Evolutionary conservation across 2,113 vertebrate genomes (phyloP), one percentile per base, ranked within the genome.

Genomic region (Nycticryphes semicollaris): DNA sequence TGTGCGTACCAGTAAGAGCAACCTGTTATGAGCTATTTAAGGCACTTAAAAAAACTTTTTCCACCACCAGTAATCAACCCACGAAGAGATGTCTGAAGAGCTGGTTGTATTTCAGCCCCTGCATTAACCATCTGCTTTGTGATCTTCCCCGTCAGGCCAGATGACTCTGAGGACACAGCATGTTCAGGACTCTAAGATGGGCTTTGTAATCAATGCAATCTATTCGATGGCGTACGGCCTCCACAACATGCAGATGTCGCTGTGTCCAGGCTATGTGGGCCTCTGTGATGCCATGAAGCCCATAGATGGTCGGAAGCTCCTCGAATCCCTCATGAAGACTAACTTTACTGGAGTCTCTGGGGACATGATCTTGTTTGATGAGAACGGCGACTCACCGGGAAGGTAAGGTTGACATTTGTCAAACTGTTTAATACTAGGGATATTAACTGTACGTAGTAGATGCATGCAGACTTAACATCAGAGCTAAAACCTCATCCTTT

Each of bases 121-220:
- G 10, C 31, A 66, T 37, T 85, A 86, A 80, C 51, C 17, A 11
- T 22, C 27, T 1, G 0, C 5, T 91, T 39, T 88, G 30, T 2
- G 1, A 12, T 97, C 23, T 94, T 93, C 93, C 62, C 69, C 3
- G 90, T 53, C 97, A 99, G 99, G 99, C 90, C 98, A 98, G 74
- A 98, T 99, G 94, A 99, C 99, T 18, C 98, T 99, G 69, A 98
- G 97, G 84, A 98, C 99, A 2, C 99, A 99, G 90, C 99, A 99
- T 0, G 99, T 99, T 47, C 99, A 99, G 97, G 99, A 99, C 98
- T 99, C 99, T 76, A 99, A 99, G 98, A 99, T 99, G 99, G 99
- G 99, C 19, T 99, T 99, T 84, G 99, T 99, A 70, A 99, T 99
- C 89, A 99, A 99, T 11, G 99, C 99, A 4, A 99, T 99, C 93